Conservation (phyloP, 2,113 vertebrate genomes). For the Cricetomys ansorgei region DNA sequence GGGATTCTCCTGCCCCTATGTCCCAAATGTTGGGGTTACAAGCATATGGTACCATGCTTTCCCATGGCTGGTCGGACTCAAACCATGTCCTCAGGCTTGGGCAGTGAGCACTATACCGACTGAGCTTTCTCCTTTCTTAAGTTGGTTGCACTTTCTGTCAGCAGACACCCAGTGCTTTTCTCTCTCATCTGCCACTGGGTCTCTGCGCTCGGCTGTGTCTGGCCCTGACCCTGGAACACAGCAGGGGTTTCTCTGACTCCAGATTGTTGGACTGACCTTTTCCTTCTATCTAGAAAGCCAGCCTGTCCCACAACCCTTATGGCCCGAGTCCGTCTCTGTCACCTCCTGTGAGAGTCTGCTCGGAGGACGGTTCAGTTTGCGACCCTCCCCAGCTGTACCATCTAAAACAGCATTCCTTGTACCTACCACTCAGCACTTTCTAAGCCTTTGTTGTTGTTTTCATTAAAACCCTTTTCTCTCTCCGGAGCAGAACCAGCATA, state of each 20-base stretch:
- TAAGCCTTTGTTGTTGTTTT: background rate
- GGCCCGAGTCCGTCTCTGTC: background rate
- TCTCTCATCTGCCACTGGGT: background rate
- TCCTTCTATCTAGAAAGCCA: background rate
- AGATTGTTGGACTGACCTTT: background rate
- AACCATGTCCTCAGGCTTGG: background rate
- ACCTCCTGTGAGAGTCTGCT: background rate
- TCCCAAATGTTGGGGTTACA: background rate
- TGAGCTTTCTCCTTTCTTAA: background rate
- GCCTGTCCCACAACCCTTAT: background rate
- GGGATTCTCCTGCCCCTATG: no score
- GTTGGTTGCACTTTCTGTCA: background rate
- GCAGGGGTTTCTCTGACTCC: background rate
- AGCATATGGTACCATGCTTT: background rate
- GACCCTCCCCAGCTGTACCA: background rate
- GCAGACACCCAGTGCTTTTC: background rate
- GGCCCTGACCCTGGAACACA: background rate
- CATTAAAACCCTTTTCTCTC: background rate
- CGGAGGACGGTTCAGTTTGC: background rate
- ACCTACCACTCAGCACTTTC: background rate
- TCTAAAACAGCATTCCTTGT: background rate
- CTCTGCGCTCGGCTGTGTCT: background rate
- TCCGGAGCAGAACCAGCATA: background rate
- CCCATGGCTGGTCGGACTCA: background rate
- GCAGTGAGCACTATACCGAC: background rate